phyloP scores from a whole-genome alignment of 2,113 vertebrate genomes.

The Callospermophilus lateralis region DNA sequence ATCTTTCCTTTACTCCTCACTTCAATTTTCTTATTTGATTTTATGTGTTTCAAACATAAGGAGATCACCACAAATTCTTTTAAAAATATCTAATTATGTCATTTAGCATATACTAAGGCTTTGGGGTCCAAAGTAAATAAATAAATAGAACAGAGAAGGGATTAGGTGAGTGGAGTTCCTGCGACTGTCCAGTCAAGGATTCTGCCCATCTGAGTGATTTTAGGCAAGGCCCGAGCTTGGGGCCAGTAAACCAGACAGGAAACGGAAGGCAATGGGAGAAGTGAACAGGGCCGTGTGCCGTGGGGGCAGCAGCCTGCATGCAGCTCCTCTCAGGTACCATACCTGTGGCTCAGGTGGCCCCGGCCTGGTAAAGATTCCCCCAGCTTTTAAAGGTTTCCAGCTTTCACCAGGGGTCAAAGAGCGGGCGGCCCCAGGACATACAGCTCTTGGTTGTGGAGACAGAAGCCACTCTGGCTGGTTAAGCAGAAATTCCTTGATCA shows the following conservation, averaged over 20 bases:
- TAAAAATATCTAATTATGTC: neutral
- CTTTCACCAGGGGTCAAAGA: neutral
- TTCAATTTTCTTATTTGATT: neutral
- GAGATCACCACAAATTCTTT: neutral
- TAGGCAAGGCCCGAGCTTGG: no score
- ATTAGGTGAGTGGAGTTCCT: fast-evolving
- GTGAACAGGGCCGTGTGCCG: fast-evolving
- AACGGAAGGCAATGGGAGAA: fast-evolving
- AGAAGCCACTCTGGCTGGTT: fast-evolving
- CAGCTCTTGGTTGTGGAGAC: no score
- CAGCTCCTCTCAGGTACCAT: no score
- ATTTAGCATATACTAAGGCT: neutral
- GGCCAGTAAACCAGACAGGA: neutral
- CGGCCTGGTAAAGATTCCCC: neutral
- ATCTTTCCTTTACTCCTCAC: neutral
- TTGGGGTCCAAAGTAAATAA: neutral
- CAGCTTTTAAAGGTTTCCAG: neutral
- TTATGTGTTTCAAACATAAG: neutral
- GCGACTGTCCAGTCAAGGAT: fast-evolving
- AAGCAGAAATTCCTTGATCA: neutral
- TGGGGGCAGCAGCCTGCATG: fast-evolving
- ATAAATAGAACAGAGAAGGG: neutral
- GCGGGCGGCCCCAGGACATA: fast-evolving
- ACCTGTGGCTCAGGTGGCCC: neutral
- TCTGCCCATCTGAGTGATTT: fast-evolving